phyloP scores from a whole-genome alignment of 1,140 invertebrate species.

The Meloidogyne hapla region DNA sequence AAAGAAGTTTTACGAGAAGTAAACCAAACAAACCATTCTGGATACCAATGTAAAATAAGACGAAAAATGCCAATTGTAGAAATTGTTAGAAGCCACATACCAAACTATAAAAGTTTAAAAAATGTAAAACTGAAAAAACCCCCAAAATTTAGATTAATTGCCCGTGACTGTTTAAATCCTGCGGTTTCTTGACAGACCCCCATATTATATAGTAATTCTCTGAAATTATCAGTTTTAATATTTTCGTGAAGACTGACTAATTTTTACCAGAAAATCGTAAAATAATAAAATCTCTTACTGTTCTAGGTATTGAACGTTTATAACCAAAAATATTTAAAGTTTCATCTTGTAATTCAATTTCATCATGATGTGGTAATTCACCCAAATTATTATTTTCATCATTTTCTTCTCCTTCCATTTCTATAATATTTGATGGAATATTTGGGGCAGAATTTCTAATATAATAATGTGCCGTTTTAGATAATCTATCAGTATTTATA shows the following conservation, averaged over 20 bases:
- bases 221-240: no score
- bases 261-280: no score
- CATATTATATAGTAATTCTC: no score
- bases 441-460: not conserved
- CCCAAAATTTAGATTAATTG: no score
- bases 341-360: conserved; percentile 48
- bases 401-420: not conserved
- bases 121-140: not conserved
- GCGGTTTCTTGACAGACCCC: no score
- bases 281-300: conserved; percentile 40
- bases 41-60: conserved; percentile 58
- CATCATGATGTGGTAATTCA: conserved; percentile 38
- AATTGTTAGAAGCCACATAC: conserved; percentile 36
- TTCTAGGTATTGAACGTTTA: conserved; percentile 33
- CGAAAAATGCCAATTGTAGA: conserved; percentile 53
- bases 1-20: conserved; percentile 42
- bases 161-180: no score
- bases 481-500: not conserved
- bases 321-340: conserved; percentile 52
- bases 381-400: not conserved
- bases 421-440: not conserved
- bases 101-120: conserved; percentile 38
- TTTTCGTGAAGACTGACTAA: no score
- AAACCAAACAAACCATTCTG: conserved; percentile 46
- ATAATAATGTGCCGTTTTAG: conserved; percentile 1